Conservation (phyloP, 1,140 invertebrate species). For the Cyclargus thomasi region DNA sequence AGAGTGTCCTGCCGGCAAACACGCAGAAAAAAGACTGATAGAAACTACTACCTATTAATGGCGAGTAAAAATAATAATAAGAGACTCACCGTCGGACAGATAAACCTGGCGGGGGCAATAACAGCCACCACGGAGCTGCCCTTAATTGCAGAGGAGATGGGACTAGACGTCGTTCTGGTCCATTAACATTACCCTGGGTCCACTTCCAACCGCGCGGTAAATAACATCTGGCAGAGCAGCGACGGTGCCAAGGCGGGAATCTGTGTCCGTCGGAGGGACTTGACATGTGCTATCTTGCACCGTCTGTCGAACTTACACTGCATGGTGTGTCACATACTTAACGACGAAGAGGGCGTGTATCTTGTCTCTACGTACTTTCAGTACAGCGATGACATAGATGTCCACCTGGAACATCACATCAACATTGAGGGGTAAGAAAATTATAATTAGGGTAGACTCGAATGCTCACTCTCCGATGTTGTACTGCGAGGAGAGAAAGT, state of each 20-base stretch:
- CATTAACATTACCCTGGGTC: conserved; percentile 17
- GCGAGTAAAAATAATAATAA: not conserved
- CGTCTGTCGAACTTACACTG: conserved; percentile 21
- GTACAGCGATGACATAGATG: conserved; percentile 23
- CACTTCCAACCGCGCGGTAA: not conserved
- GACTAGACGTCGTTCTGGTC: conserved; percentile 18
- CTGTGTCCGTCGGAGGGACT: too few species aligned
- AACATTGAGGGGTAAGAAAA: not conserved
- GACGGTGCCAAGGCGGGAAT: too few species aligned
- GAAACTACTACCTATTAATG: conserved; percentile 16
- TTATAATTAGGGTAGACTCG: conserved; percentile 10
- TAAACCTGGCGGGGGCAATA: conserved; percentile 16
- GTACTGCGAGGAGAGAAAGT: conserved; percentile 11
- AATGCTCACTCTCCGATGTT: conserved; percentile 21
- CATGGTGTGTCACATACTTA: not conserved
- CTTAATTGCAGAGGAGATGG: not conserved
- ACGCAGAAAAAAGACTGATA: conserved; percentile 11
- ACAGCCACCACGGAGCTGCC: conserved; percentile 14
- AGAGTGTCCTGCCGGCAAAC: conserved; percentile 24
- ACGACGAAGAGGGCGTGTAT: not conserved
- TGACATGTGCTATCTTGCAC: not conserved
- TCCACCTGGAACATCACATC: conserved; percentile 19
- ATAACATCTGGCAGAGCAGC: not conserved
- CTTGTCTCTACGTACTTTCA: conserved; percentile 28
- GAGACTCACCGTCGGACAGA: conserved; percentile 19